These are phyloP conservation scores for Scolopax mira DNA, from an alignment of 2,113 vertebrate species.

Conservation along the genomic window DNA sequence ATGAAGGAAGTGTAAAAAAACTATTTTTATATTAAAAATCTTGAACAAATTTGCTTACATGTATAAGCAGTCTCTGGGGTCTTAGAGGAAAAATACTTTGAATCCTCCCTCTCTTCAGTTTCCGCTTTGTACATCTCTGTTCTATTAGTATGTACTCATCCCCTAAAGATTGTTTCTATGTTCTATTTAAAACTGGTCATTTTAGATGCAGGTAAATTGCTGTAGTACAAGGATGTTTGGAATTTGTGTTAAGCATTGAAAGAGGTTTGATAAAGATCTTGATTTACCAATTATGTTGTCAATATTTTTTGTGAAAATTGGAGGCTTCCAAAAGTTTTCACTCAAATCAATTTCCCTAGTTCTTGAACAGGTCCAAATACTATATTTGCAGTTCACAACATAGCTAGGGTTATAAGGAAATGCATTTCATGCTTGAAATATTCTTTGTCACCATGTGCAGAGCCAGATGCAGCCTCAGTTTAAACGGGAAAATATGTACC, in stretches of 20 bases:
- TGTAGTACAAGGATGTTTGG: background rate
- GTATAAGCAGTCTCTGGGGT: background rate
- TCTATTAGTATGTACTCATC: background rate
- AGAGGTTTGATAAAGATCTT: background rate
- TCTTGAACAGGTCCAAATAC: background rate
- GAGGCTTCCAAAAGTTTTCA: background rate
- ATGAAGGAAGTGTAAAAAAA: background rate
- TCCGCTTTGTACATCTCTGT: background rate
- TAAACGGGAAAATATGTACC: background rate
- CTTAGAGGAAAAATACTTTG: background rate
- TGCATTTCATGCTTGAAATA: background rate
- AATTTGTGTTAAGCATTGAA: background rate
- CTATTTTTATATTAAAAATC: background rate
- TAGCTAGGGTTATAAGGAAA: background rate
- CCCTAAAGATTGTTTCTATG: background rate
- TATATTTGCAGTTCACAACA: background rate
- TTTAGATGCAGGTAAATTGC: background rate
- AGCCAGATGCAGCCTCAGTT: background rate
- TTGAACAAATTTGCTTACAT: background rate
- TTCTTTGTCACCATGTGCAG: background rate
- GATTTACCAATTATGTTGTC: background rate
- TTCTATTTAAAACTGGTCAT: background rate
- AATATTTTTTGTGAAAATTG: background rate
- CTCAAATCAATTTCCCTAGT: background rate
- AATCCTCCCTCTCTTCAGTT: background rate